A percentile compares a stretch with the other conserved stretches of the same genome.
These are phyloP conservation scores for Cataglyphis hispanica DNA, from an alignment of 1,140 invertebrate genomes.

Conservation along the genomic window DNA sequence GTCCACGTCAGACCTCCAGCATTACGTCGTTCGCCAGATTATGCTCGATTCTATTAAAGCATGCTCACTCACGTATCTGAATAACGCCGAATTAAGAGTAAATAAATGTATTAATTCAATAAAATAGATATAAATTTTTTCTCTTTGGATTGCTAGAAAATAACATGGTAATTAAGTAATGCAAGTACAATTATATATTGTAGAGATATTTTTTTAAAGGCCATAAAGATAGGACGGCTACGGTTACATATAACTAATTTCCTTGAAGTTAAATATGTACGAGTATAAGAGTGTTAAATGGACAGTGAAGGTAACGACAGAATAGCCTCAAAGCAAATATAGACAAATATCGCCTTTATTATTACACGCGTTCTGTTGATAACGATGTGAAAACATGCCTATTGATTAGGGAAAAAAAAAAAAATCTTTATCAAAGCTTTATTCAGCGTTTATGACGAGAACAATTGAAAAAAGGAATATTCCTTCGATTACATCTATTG, in stretches of 20 bases:
- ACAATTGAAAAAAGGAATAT: neutral
- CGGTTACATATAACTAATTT: constrained; percentile 24
- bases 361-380: constrained; percentile 29
- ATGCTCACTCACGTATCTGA: too few species aligned
- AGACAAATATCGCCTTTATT: constrained; percentile 39
- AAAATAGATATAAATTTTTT: constrained; percentile 10
- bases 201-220: constrained; percentile 14
- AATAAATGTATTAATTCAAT: neutral
- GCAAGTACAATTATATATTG: neutral
- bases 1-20: neutral
- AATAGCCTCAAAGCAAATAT: constrained; percentile 27
- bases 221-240: neutral
- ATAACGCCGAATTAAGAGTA: neutral
- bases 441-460: too few species aligned
- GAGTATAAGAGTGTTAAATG: constrained; percentile 18
- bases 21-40: constrained; percentile 11
- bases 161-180: neutral
- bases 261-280: constrained; percentile 39
- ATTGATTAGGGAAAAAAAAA: neutral
- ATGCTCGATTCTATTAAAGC: constrained; percentile 23
- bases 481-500: too few species aligned
- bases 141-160: neutral
- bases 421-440: neutral
- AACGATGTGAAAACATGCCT: neutral
- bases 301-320: constrained; percentile 22